phyloP scores from a whole-genome alignment of 2,888 invertebrate species.

The Escarpia spicata region DNA sequence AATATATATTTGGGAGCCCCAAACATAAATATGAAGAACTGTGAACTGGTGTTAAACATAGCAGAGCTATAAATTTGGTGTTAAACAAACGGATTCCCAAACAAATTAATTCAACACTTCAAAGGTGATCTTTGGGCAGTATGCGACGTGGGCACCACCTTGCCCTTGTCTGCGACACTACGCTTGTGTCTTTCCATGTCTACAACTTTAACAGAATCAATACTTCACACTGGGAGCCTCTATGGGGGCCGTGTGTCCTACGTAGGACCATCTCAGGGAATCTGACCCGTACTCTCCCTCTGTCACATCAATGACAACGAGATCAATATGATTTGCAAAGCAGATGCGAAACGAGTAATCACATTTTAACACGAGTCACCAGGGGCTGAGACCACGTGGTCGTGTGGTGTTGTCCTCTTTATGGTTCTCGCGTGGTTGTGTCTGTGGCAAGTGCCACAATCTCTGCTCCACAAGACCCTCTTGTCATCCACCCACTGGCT shows the following conservation, averaged over 20 bases:
- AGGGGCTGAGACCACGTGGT: neutral
- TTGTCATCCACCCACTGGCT: neutral
- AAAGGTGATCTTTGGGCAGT: neutral
- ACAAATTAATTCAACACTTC: neutral
- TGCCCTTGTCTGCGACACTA: neutral
- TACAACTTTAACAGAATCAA: neutral
- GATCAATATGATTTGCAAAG: conserved; percentile 13
- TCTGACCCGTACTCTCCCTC: neutral
- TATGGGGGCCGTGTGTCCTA: neutral
- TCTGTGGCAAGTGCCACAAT: neutral
- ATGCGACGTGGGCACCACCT: neutral
- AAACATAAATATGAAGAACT: too few species aligned
- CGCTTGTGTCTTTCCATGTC: neutral
- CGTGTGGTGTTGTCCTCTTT: neutral
- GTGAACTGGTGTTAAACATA: neutral
- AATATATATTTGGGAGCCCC: too few species aligned
- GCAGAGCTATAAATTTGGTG: neutral
- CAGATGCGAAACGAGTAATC: neutral
- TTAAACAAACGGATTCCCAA: neutral
- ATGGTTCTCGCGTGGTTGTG: neutral
- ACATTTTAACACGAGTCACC: neutral
- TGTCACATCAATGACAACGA: neutral
- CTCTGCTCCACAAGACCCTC: neutral
- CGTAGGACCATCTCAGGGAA: neutral
- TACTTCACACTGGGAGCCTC: neutral